Conservation (phyloP, 2,797 vertebrate genomes). For the Cryptoprocta ferox region DNA sequence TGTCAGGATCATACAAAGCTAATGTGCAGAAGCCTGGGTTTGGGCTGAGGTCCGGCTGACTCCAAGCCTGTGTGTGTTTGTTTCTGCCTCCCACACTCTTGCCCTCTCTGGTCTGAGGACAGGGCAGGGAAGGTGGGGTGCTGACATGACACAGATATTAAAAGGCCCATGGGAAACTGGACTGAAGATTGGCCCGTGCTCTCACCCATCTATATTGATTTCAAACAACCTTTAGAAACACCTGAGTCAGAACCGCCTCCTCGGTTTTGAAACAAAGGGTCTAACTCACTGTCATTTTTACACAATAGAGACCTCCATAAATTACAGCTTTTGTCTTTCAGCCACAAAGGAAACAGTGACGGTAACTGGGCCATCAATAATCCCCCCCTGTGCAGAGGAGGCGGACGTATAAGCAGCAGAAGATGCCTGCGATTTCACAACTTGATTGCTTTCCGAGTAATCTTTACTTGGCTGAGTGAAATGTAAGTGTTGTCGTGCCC, state of each 20-base stretch:
- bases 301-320: neutral
- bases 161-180: neutral
- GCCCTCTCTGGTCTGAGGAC: neutral
- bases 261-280: constrained; percentile 27
- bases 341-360: neutral
- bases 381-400: neutral
- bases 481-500: neutral
- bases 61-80: neutral
- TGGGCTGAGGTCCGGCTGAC: neutral
- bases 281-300: constrained; percentile 26
- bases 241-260: neutral
- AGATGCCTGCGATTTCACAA: neutral
- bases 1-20: neutral
- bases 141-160: neutral
- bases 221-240: neutral
- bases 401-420: neutral
- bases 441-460: neutral
- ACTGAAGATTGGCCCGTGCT: neutral
- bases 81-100: neutral
- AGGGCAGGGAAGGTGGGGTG: neutral
- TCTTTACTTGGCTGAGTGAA: neutral
- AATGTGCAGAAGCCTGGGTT: neutral
- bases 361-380: neutral
- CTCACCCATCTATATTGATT: neutral
- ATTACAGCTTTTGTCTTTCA: neutral